Conservation (phyloP, 2,113 vertebrate species). For the Todiramphus chloris region DNA sequence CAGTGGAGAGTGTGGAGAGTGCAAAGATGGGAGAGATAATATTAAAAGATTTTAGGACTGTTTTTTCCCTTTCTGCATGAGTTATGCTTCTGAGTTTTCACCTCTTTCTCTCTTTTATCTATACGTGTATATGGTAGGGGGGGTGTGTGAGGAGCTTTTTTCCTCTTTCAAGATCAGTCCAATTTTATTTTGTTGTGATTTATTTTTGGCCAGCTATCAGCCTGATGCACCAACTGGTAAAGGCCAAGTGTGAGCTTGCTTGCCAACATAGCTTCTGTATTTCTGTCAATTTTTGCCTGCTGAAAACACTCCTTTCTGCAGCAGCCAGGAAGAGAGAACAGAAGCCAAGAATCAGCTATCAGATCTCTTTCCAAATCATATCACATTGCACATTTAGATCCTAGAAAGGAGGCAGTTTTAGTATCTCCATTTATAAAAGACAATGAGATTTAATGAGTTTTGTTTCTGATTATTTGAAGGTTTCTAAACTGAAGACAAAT, state of each 20-base stretch:
- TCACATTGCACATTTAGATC: conserved; percentile 23
- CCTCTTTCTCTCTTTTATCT: neutral
- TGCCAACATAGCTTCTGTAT: conserved; percentile 48
- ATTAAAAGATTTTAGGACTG: neutral
- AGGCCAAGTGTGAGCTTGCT: conserved; percentile 37
- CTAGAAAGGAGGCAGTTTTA: neutral
- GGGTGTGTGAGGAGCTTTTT: neutral
- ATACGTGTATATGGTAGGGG: accelerated
- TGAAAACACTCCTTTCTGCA: conserved; percentile 50
- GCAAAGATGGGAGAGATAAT: neutral
- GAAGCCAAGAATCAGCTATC: conserved; percentile 55
- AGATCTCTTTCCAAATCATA: conserved; percentile 37
- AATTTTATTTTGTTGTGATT: neutral
- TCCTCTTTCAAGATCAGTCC: neutral
- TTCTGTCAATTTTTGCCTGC: conserved; percentile 57
- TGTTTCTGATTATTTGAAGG: neutral
- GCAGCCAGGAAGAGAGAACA: conserved; percentile 25
- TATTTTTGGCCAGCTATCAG: conserved; percentile 49
- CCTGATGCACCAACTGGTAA: conserved; percentile 57
- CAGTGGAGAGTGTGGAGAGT: accelerated
- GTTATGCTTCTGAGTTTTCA: neutral
- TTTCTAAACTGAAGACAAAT: neutral
- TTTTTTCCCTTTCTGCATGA: neutral
- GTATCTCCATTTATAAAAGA: neutral
- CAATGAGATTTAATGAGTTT: neutral